Percentiles rank a stretch among this genome's conserved stretches.
phyloP scores from a whole-genome alignment of 2,797 vertebrate species.

The Chelidonichthys spinosus region DNA sequence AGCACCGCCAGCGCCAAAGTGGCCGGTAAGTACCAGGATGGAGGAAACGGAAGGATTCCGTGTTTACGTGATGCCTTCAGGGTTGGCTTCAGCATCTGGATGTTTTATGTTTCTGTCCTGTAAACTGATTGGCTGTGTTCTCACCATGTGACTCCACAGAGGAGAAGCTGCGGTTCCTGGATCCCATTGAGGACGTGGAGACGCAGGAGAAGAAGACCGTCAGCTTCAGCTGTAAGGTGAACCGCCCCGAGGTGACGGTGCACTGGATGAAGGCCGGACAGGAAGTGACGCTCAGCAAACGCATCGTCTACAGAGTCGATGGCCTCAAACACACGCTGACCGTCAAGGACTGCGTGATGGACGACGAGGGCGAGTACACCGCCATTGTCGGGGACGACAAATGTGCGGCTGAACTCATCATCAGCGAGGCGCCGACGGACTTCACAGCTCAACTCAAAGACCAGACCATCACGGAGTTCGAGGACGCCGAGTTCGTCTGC shows the following conservation, averaged over 20 bases:
- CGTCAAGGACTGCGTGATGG: constrained; percentile 94
- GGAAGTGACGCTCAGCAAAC: constrained; percentile 91
- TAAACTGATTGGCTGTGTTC: background rate
- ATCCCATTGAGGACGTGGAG: constrained; percentile 94
- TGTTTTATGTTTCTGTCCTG: no score
- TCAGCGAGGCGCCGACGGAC: constrained; percentile 96
- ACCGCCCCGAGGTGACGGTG: constrained; percentile 92
- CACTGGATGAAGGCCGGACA: constrained; percentile 94
- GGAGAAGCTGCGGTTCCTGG: constrained; percentile 93
- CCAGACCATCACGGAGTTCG: constrained; percentile 97
- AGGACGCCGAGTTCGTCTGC: constrained; percentile 95
- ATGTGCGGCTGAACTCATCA: constrained; percentile 93
- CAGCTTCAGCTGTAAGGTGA: constrained; percentile 95
- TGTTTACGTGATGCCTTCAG: background rate
- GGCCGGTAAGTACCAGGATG: constrained; percentile 80
- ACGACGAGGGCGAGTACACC: constrained; percentile 96
- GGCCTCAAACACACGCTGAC: constrained; percentile 94
- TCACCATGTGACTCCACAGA: constrained; percentile 76
- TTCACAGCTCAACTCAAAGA: constrained; percentile 92
- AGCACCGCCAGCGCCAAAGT: constrained; percentile 88
- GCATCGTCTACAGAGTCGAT: constrained; percentile 91
- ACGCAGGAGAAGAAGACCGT: constrained; percentile 97
- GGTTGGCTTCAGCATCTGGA: background rate
- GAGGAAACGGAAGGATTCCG: no score
- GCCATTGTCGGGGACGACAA: constrained; percentile 92